Evolutionary conservation across 2,888 invertebrate species (phyloP).

Genomic region (Phlogophora meticulosa): DNA sequence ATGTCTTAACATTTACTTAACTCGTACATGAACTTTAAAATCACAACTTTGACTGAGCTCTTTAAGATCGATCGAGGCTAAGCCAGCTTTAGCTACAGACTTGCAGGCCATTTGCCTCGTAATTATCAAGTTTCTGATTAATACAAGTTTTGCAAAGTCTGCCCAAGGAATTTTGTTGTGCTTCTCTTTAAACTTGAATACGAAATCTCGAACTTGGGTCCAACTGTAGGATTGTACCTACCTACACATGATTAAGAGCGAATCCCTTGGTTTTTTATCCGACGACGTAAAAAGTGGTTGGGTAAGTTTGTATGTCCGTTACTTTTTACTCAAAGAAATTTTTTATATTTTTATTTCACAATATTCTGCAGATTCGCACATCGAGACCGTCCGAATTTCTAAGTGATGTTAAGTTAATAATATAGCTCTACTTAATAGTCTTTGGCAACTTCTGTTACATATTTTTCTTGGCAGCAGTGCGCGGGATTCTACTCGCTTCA

Average conservation of each 20-base stretch:
- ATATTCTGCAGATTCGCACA: no score
- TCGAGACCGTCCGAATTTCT: neutral
- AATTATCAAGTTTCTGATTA: conserved; percentile 15
- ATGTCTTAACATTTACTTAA: conserved; percentile 12
- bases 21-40: conserved; percentile 14
- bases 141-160: neutral
- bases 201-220: no score
- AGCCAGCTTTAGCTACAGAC: neutral
- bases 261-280: neutral
- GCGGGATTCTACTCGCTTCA: conserved; percentile 17
- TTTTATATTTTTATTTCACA: no score
- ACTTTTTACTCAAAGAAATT: no score
- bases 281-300: no score
- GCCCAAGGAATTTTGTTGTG: neutral
- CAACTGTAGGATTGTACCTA: no score
- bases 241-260: no score
- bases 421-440: neutral
- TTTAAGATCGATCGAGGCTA: conserved; percentile 4
- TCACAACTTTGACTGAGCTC: neutral
- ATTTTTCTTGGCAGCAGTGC: neutral
- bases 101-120: neutral
- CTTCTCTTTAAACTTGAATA: no score
- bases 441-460: conserved; percentile 12
- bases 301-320: no score
- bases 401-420: neutral